Conservation (phyloP, 2,797 vertebrate genomes). For the Eutrigla gurnardus region DNA sequence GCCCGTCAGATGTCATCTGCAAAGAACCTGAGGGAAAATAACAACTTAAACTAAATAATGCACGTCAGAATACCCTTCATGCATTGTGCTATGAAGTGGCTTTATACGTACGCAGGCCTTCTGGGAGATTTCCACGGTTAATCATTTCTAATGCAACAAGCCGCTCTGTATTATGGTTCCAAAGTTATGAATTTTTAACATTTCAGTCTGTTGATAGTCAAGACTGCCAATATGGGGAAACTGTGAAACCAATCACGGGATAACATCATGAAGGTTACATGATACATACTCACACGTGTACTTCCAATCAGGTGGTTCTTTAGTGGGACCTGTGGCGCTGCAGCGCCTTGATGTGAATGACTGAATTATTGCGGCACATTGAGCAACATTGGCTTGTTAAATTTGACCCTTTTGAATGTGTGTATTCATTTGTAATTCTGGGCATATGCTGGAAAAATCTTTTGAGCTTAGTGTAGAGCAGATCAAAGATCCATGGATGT, state of each 20-base stretch:
- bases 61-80: slow-evolving; percentile 6
- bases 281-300: background rate
- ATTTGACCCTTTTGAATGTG: background rate
- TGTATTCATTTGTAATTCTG: slow-evolving; percentile 18
- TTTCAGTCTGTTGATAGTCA: slow-evolving; percentile 18
- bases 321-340: background rate
- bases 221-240: background rate
- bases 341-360: background rate
- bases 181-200: slow-evolving; percentile 38
- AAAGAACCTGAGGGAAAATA: slow-evolving; percentile 11
- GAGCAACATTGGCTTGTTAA: background rate
- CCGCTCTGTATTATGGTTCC: slow-evolving; percentile 21
- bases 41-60: slow-evolving; percentile 26
- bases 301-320: background rate
- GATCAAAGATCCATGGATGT: slow-evolving; percentile 34
- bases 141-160: slow-evolving; percentile 33
- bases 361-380: background rate
- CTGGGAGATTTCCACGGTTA: slow-evolving; percentile 30
- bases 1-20: slow-evolving; percentile 16
- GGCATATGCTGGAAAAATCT: background rate
- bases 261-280: background rate
- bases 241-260: background rate
- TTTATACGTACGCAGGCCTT: slow-evolving; percentile 10
- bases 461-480: slow-evolving; percentile 22
- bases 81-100: slow-evolving; percentile 29